Conservation (phyloP, 2,797 vertebrate genomes). For the Lophotriccus pileatus region DNA sequence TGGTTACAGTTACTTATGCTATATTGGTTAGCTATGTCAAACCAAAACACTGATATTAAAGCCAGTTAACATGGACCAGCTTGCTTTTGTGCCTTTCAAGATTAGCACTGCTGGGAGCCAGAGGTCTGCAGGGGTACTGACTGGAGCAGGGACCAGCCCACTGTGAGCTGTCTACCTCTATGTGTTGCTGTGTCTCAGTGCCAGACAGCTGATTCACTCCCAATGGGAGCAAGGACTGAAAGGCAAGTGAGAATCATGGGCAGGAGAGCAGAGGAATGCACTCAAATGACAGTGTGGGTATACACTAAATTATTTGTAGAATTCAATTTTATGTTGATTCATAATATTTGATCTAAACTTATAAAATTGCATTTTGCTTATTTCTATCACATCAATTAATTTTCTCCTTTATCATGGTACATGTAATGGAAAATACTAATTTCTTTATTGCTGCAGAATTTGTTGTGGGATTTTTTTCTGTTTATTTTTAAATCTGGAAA, state of each 20-base stretch:
- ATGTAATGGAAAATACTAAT: not conserved
- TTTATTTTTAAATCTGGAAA: not conserved
- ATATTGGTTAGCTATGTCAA: not conserved
- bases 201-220: not conserved
- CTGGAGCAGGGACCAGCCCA: not conserved
- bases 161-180: not conserved
- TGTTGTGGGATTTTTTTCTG: not conserved
- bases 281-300: not conserved
- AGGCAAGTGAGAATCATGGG: not conserved
- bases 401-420: not conserved
- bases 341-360: not conserved
- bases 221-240: not conserved
- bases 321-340: not conserved
- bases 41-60: not conserved
- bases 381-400: not conserved
- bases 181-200: not conserved
- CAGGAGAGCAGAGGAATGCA: not conserved
- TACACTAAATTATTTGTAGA: not conserved
- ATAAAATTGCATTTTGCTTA: not conserved
- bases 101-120: not conserved
- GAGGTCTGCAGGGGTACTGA: not conserved
- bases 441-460: not conserved
- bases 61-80: not conserved
- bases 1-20: not conserved
- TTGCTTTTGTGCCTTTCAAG: not conserved